A percentile compares a stretch with the other conserved stretches of the same genome.
phyloP scores from a whole-genome alignment of 2,797 vertebrate species.

The Ispidina picta region DNA sequence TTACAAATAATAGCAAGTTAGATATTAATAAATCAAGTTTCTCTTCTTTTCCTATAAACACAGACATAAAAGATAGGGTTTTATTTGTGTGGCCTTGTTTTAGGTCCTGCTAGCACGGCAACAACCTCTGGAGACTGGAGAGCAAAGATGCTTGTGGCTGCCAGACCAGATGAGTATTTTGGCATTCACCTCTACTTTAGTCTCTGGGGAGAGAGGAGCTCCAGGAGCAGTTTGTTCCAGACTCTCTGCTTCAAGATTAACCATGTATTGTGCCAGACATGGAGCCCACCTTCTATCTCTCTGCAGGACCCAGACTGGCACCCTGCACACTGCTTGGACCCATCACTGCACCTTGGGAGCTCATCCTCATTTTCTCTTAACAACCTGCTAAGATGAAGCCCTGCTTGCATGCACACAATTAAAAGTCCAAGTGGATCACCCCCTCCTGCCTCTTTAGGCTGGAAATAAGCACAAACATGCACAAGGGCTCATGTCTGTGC shows the following conservation, averaged over 20 bases:
- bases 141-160: background rate
- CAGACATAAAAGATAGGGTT: background rate
- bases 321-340: too few relatives aligned
- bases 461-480: background rate
- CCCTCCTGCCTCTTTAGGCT: background rate
- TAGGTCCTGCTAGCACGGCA: rapidly evolving
- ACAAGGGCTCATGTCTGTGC: background rate
- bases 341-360: background rate
- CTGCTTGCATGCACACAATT: background rate
- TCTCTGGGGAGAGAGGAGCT: background rate
- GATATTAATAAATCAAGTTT: background rate
- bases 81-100: background rate
- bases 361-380: background rate
- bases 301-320: background rate
- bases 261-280: background rate
- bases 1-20: background rate
- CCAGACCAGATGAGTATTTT: background rate
- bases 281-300: background rate
- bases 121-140: background rate
- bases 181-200: background rate
- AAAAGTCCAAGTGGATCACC: background rate
- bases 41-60: background rate
- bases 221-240: background rate
- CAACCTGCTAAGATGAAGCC: background rate
- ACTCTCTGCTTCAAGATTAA: background rate